A percentile compares a stretch with the other conserved stretches of the same genome.
Evolutionary conservation across 2,888 invertebrate species (phyloP).

Genomic region (Cataglyphis albicans): DNA sequence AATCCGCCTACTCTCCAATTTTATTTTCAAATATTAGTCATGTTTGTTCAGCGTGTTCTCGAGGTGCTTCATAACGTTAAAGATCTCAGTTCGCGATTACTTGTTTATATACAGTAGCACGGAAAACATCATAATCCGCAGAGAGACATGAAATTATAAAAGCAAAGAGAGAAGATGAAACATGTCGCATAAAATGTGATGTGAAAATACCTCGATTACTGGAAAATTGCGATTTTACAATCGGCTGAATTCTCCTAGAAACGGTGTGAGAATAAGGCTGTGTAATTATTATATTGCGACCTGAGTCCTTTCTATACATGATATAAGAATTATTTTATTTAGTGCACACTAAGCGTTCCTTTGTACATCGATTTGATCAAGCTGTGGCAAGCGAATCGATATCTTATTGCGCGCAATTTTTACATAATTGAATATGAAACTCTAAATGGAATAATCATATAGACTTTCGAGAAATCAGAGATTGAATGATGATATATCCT

Average conservation of each 20-base stretch:
- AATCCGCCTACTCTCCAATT: constrained; percentile 44
- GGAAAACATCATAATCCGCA: constrained; percentile 73
- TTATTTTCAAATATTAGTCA: constrained; percentile 46
- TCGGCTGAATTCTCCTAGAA: constrained; percentile 30
- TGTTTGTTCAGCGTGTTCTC: constrained; percentile 59
- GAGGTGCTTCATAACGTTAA: constrained; percentile 69
- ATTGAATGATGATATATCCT: background rate
- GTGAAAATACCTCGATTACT: constrained; percentile 61
- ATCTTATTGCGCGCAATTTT: constrained; percentile 4
- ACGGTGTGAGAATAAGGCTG: constrained; percentile 41
- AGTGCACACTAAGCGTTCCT: constrained; percentile 33
- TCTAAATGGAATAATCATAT: background rate
- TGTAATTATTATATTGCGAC: constrained; percentile 40
- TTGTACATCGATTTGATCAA: background rate
- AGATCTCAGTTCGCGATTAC: constrained; percentile 72
- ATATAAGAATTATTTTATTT: constrained; percentile 27
- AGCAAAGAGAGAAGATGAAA: constrained; percentile 5
- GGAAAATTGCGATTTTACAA: constrained; percentile 25
- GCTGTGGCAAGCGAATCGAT: background rate
- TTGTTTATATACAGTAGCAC: constrained; percentile 58
- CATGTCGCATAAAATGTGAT: constrained; percentile 25
- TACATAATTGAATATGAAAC: constrained; percentile 7
- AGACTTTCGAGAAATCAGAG: background rate
- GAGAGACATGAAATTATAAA: constrained; percentile 50
- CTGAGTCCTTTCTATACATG: constrained; percentile 16